phyloP scores from a whole-genome alignment of 2,113 vertebrate genomes.

The Solenodon paradoxus region DNA sequence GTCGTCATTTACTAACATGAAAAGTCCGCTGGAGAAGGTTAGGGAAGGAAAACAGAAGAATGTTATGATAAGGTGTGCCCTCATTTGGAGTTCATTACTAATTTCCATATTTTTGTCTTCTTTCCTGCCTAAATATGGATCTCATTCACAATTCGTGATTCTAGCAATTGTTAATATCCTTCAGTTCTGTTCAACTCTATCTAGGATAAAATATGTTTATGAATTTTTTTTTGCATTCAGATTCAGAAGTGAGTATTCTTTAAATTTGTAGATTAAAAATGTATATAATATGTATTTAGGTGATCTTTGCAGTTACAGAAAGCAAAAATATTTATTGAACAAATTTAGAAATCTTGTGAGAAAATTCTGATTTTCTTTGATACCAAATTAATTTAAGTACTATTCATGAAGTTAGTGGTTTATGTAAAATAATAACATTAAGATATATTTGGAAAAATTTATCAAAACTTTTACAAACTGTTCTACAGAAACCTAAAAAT shows the following conservation, averaged over 20 bases:
- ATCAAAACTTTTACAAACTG: background rate
- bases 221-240: background rate
- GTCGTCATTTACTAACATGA: no score
- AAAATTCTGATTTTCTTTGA: background rate
- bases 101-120: background rate
- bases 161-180: background rate
- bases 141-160: background rate
- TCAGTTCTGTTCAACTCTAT: background rate
- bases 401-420: background rate
- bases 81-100: fast-evolving
- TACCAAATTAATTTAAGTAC: background rate
- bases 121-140: background rate
- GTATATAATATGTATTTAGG: background rate
- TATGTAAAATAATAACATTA: background rate
- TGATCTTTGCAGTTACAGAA: background rate
- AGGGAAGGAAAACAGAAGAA: no score
- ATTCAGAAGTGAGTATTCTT: background rate
- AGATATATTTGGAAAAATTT: background rate
- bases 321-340: background rate
- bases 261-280: background rate
- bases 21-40: fast-evolving
- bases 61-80: fast-evolving
- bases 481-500: background rate
- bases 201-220: background rate
- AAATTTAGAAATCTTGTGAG: background rate